Base-by-base conservation (phyloP, 2,113 vertebrate species). In the Nibea albiflora region DNA sequence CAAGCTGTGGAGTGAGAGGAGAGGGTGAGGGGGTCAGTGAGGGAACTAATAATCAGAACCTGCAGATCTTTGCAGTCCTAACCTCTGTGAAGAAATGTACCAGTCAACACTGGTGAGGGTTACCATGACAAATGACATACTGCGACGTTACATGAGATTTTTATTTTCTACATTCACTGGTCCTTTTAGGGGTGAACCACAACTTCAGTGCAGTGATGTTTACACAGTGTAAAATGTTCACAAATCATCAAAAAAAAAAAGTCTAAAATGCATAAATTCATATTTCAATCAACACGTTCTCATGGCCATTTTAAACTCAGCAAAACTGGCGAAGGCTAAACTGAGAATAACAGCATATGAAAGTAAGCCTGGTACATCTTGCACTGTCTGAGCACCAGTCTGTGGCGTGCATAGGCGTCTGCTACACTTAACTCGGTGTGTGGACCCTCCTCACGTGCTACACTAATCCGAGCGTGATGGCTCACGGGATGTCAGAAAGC, bases 91-190 rank as follows among this genome's bases (percentile, higher is more conserved):
- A 39, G 35, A 39, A 39, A 39, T 39, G 35, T 14, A 17, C 42
- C 52, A 24, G 9, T 7, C 4, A 74, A 50, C 26, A n/a, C 26
- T 2, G 8, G 8, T 39, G 35, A 39, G 35, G 35, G 44, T 57
- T 11, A 42, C 4, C 39, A 28, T 39, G 7, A 49, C 20, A 39
- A 20, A 70, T 16, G 2, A 83, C 11, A 7, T 39, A 15, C 4
- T 20, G 19, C 44, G 11, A 66, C 68, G 28, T 54, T 39, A 44
- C 26, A 65, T n/a, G 0, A 72, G 26, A n/a, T 54, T 61, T 82
- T 79, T 83, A 83, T 75, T 86, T 78, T 56, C 68, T 66, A 76
- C 77, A 79, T 84, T 84, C 71, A 39, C 79, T 68, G 75, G 74
- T 88, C 71, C 62, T 76, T 62, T 72, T 31, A 44, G 20, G 73